Evolutionary conservation across 1,140 invertebrate species (phyloP).

Genomic region (Papilio dardanus): DNA sequence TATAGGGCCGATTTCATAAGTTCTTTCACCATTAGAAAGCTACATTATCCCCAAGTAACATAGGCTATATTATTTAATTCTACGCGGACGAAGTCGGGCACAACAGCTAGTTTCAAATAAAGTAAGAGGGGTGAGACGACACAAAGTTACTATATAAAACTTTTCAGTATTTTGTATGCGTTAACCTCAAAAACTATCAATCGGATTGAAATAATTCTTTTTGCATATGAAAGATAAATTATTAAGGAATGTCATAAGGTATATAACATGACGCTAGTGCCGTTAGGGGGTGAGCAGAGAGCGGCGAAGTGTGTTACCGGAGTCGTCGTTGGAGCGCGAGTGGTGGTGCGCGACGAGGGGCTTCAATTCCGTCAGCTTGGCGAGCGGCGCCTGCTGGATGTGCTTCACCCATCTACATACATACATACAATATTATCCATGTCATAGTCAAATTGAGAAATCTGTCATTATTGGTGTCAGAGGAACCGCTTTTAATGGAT

Average conservation of each 20-base stretch:
- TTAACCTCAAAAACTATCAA: background rate
- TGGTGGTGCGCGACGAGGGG: constrained; percentile 56
- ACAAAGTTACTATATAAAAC: too few relatives aligned
- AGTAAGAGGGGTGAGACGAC: too few relatives aligned
- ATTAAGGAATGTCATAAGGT: background rate
- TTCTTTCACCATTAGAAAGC: too few relatives aligned
- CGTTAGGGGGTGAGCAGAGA: background rate
- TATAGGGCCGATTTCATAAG: too few relatives aligned
- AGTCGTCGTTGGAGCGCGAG: constrained; percentile 61
- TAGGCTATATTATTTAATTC: too few relatives aligned
- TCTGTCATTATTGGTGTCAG: too few relatives aligned
- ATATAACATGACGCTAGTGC: background rate
- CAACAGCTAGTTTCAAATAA: too few relatives aligned
- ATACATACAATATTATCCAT: background rate
- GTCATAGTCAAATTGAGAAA: too few relatives aligned
- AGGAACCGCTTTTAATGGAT: too few relatives aligned
- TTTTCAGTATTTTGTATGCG: background rate
- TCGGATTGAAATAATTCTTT: background rate
- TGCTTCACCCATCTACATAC: constrained; percentile 64
- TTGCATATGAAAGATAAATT: background rate
- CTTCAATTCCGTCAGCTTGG: constrained; percentile 63
- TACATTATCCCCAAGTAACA: too few relatives aligned
- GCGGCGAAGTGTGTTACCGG: constrained; percentile 46
- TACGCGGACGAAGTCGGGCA: too few relatives aligned
- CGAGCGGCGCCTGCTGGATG: constrained; percentile 65